Evolutionary conservation across 1,140 invertebrate genomes (phyloP).

Genomic region (honey bee (Apis mellifera)): Amel_HAv3.1 CM009939.2:5367501-5368000

Average conservation of each 20-base stretch:
- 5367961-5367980: slow-evolving; percentile 29
- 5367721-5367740: no score
- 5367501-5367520: no score
- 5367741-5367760: neutral
- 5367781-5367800: neutral
- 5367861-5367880: neutral
- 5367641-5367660: no score
- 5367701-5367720: no score
- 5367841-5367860: neutral
- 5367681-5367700: no score
- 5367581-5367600: no score
- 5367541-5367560: no score
- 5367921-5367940: slow-evolving; percentile 36
- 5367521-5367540: no score
- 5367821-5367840: neutral
- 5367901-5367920: slow-evolving; percentile 19
- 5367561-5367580: no score
- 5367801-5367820: neutral
- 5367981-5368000: slow-evolving; percentile 38
- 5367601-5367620: no score
- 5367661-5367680: no score
- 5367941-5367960: slow-evolving; percentile 29
- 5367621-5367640: no score
- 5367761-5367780: neutral
- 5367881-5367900: neutral